These are phyloP conservation scores for Temnopleurus reevesii DNA, from an alignment of 53 echinoderm and acorn worm genomes.

Conservation along the genomic window DNA sequence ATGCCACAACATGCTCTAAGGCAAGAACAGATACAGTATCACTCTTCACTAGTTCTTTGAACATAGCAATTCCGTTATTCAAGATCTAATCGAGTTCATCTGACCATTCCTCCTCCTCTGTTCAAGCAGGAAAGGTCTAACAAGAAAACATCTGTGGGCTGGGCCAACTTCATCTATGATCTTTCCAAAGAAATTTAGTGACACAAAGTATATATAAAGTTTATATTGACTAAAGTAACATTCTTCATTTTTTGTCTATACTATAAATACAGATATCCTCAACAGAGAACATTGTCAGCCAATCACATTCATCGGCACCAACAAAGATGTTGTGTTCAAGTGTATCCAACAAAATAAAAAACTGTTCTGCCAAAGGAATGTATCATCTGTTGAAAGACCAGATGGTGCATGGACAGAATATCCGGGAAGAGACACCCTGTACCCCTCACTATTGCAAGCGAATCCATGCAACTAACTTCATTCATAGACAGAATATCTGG, in stretches of 20 bases:
- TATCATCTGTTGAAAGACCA: background rate
- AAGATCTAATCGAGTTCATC: constrained; percentile 17
- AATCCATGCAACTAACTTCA: constrained; percentile 23
- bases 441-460: constrained; percentile 16
- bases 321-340: background rate
- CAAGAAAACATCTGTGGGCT: constrained; percentile 36
- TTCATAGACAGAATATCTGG: constrained; percentile 23
- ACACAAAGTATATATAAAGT: background rate
- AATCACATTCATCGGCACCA: background rate
- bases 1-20: background rate
- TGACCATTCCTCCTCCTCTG: background rate
- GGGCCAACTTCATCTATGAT: constrained; percentile 24
- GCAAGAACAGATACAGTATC: background rate
- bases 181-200: background rate
- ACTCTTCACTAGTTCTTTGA: constrained; percentile 15
- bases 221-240: too few relatives aligned
- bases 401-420: background rate
- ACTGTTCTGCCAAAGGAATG: background rate
- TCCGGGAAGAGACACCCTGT: constrained; percentile 17
- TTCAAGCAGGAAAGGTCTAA: constrained; percentile 34
- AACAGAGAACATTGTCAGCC: too few relatives aligned
- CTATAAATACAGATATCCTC: too few relatives aligned
- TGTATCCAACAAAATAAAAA: background rate
- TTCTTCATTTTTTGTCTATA: too few relatives aligned
- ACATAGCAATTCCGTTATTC: background rate